Evolutionary conservation across 2,797 vertebrate species (phyloP).

Genomic region (Pseudochirops corinnae): DNA sequence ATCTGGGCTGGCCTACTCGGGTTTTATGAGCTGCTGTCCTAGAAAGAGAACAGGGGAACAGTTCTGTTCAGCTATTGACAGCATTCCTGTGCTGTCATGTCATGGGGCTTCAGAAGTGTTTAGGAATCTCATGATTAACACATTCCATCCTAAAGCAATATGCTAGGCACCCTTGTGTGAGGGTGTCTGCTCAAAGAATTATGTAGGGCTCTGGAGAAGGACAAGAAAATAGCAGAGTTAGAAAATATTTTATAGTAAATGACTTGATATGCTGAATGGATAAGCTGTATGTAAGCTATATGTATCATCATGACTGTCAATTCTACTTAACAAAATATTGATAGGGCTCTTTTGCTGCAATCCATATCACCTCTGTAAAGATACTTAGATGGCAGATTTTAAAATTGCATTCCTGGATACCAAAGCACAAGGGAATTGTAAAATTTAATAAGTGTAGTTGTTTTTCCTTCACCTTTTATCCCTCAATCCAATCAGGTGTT

Average conservation of each 20-base stretch:
- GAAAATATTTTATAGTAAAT: neutral
- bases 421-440: neutral
- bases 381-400: neutral
- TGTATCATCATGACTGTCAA: neutral
- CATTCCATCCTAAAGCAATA: neutral
- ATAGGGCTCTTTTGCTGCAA: neutral
- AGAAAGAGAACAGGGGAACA: fast-evolving
- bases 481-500: neutral
- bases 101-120: neutral
- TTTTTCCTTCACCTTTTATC: neutral
- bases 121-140: neutral
- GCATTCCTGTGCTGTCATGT: neutral
- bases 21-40: neutral
- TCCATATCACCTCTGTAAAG: neutral
- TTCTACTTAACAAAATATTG: neutral
- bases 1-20: neutral
- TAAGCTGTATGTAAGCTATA: too few relatives aligned
- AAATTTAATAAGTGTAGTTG: neutral
- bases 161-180: neutral
- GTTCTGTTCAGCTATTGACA: neutral
- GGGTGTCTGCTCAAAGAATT: neutral
- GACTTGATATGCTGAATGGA: neutral
- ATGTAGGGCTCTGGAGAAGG: neutral
- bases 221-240: neutral
- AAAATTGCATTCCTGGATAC: neutral